phyloP scores from a whole-genome alignment of 2,797 vertebrate genomes.

The Astyanax mexicanus region DNA sequence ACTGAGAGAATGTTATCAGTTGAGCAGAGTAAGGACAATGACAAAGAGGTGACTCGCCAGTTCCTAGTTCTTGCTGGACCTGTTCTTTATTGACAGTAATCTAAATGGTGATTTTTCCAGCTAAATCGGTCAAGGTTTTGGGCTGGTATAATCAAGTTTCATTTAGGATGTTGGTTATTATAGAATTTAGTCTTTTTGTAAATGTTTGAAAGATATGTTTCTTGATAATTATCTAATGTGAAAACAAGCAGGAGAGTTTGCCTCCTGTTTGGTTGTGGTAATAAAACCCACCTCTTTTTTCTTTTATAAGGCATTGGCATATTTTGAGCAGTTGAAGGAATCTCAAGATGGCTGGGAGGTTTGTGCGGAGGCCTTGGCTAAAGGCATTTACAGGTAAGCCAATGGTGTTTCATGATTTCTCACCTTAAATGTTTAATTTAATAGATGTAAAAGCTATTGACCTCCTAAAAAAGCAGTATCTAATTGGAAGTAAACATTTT shows the following conservation, averaged over 20 bases:
- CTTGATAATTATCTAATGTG: not conserved
- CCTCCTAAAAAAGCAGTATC: too few species aligned
- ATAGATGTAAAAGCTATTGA: too few species aligned
- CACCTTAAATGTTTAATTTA: too few species aligned
- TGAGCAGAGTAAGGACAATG: not conserved
- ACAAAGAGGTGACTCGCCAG: not conserved
- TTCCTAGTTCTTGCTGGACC: not conserved
- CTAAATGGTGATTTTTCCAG: not conserved
- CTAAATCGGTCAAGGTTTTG: too few species aligned
- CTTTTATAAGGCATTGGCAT: slow-evolving; percentile 87
- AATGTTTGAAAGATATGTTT: too few species aligned
- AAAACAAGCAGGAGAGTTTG: not conserved
- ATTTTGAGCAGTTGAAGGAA: slow-evolving; percentile 97
- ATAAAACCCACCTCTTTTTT: not conserved
- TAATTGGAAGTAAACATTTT: too few species aligned
- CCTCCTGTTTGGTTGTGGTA: not conserved
- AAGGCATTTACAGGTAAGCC: slow-evolving; percentile 91
- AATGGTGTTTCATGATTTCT: too few species aligned
- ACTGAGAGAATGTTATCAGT: not conserved
- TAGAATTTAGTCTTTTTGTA: not conserved
- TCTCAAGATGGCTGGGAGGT: slow-evolving; percentile 97
- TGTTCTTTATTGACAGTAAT: slow-evolving; percentile 2
- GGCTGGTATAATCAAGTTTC: too few species aligned
- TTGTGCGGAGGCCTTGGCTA: slow-evolving; percentile 92
- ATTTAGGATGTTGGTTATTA: not conserved